These are phyloP conservation scores for Cactoblastis cactorum DNA, from an alignment of 2,888 invertebrate genomes.

Conservation along the genomic window DNA sequence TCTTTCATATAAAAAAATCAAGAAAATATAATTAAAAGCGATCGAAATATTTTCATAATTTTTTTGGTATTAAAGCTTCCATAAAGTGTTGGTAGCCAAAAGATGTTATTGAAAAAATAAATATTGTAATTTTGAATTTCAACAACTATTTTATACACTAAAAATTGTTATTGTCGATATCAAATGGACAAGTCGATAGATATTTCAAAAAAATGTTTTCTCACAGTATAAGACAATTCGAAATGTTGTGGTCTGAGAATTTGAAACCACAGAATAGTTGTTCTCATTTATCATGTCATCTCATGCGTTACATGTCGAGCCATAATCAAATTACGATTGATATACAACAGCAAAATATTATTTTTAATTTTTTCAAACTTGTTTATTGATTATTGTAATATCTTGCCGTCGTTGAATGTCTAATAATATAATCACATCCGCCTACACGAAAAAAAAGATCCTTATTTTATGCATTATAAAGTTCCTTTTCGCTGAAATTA, in stretches of 20 bases:
- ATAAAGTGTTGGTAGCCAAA: too few species aligned
- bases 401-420: not conserved
- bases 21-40: too few species aligned
- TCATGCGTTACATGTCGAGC: not conserved
- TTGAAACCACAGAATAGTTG: not conserved
- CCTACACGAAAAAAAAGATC: not conserved
- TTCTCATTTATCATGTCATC: not conserved
- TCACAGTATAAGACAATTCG: not conserved
- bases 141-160: too few species aligned
- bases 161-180: not conserved
- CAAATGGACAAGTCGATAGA: not conserved
- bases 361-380: too few species aligned
- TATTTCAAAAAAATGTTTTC: not conserved
- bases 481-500: not conserved
- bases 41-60: too few species aligned
- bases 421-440: slow-evolving; percentile 5
- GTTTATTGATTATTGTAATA: too few species aligned
- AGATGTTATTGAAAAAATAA: too few species aligned
- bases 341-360: too few species aligned
- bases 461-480: not conserved
- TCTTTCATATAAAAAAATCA: too few species aligned
- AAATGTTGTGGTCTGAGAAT: slow-evolving; percentile 3
- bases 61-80: too few species aligned
- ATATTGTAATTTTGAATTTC: too few species aligned
- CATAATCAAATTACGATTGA: not conserved